phyloP scores from a whole-genome alignment of 2,797 vertebrate species.

The Discoglossus pictus region DNA sequence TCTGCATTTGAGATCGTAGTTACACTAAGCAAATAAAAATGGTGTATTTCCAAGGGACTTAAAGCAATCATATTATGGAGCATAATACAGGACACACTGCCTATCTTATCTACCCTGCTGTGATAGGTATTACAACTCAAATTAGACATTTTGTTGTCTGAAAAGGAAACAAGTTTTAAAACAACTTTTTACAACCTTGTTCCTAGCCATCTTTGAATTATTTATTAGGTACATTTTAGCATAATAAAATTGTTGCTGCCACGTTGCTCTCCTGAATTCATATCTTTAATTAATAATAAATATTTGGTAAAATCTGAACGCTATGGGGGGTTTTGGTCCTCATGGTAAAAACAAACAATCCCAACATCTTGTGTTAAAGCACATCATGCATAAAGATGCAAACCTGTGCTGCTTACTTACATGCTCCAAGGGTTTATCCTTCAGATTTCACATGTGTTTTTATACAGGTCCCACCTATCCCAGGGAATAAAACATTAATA shows the following conservation, averaged over 20 bases:
- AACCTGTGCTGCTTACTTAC: conserved; percentile 14
- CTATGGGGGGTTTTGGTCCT: conserved; percentile 16
- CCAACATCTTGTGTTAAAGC: not conserved
- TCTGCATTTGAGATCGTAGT: too few relatives aligned
- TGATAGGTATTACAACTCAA: conserved; percentile 5
- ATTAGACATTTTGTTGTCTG: not conserved
- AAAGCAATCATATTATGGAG: not conserved
- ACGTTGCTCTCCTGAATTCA: not conserved
- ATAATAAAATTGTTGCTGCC: conserved; percentile 5
- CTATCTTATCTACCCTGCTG: not conserved
- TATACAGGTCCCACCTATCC: conserved; percentile 6
- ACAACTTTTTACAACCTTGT: conserved; percentile 8
- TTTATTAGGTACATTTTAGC: conserved; percentile 22
- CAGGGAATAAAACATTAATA: conserved; percentile 10
- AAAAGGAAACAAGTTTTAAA: conserved; percentile 17
- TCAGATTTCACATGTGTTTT: not conserved
- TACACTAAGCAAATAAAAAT: too few relatives aligned
- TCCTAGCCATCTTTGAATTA: conserved; percentile 15
- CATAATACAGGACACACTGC: not conserved
- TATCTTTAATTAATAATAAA: conserved; percentile 29
- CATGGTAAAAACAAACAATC: too few relatives aligned
- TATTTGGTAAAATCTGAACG: conserved; percentile 17
- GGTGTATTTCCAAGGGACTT: too few relatives aligned
- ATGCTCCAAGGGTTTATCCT: conserved; percentile 7
- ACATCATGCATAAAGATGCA: conserved; percentile 27